Base-by-base conservation (phyloP, 2,797 vertebrate genomes). In the Periparus ater region DNA sequence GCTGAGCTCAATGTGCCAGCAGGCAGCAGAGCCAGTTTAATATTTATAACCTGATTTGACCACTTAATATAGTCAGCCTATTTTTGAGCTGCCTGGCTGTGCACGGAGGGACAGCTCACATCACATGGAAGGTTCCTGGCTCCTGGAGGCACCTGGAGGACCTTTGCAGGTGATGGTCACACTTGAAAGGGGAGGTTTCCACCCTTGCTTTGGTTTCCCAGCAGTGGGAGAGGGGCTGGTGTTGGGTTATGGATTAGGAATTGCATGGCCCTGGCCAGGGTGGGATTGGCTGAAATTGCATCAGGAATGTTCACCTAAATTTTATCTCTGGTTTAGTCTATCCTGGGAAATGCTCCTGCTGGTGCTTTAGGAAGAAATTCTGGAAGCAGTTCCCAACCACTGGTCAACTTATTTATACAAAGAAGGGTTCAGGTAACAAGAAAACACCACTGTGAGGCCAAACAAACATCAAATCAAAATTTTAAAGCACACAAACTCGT, bases 11-110 rank as follows among this genome's bases (percentile, higher is more conserved):
- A 19, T 17, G 53, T 54, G 76, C 47, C 95, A 84, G 79, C 88
- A 91, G 87, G 48, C 65, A 83, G 82, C 78, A 72, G 0, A 4
- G 23, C 7, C 36, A 75, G 11, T 75, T 95, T 70, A 75, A 90
- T 88, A 95, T 96, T 95, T 96, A 93, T 75, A 68, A 73, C 26
- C 6, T 65, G 25, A 68, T 92, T 77, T 65, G 76, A 74, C 51
- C 62, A 38, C 30, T 62, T 58, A 51, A 90, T 60, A 40, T 27
- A 94, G 84, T 78, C 90, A 88, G 55, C 73, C 73, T 86, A n/a
- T 85, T 95, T 96, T 85, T 66, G 73, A 88, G 73, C 72, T 50
- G 19, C 36, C 11, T 42, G 36, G 40, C 29, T 83, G n/a, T 58
- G 75, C 47, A 34, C 0, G 0, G 77, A 47, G 44, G 45, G 48